Evolutionary conservation across 2,113 vertebrate species (phyloP).

Genomic region (Xiphophorus couchianus): DNA sequence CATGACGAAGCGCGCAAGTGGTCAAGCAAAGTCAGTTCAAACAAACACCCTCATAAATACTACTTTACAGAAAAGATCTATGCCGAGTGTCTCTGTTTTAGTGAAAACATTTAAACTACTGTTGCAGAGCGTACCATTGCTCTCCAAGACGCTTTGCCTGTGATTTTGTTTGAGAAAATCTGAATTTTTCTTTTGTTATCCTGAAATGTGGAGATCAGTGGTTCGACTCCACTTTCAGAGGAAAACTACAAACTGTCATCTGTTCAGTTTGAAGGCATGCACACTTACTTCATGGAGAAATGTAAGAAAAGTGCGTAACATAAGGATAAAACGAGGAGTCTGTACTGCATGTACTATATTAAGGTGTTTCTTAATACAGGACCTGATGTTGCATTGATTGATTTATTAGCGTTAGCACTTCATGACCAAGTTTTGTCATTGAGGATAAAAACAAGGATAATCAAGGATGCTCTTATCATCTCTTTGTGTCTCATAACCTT

Average conservation of each 20-base stretch:
- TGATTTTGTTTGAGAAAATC: conserved; percentile 13
- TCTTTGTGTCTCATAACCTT: conserved; percentile 11
- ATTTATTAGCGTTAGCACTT: not conserved
- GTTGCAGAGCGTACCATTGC: not conserved
- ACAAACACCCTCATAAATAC: not conserved
- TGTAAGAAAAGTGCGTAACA: not conserved
- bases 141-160: conserved; percentile 5
- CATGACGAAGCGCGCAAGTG: conserved; percentile 99
- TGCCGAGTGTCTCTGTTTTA: not conserved
- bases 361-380: conserved; percentile 12
- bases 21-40: conserved; percentile 88
- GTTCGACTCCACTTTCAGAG: conserved; percentile 70
- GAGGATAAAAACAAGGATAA: not conserved
- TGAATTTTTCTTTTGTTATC: conserved; percentile 4
- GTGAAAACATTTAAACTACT: not conserved
- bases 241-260: conserved; percentile 74
- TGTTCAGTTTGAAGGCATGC: conserved; percentile 50
- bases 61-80: not conserved
- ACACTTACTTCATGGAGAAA: conserved; percentile 6
- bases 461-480: not conserved
- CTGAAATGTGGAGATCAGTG: conserved; percentile 68
- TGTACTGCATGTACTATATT: conserved; percentile 19
- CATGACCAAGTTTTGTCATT: not conserved
- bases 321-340: not conserved
- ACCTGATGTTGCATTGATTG: conserved; percentile 1